These are phyloP conservation scores for Dicentrarchus labrax DNA, from an alignment of 2,113 vertebrate species.

Conservation along the genomic window DNA sequence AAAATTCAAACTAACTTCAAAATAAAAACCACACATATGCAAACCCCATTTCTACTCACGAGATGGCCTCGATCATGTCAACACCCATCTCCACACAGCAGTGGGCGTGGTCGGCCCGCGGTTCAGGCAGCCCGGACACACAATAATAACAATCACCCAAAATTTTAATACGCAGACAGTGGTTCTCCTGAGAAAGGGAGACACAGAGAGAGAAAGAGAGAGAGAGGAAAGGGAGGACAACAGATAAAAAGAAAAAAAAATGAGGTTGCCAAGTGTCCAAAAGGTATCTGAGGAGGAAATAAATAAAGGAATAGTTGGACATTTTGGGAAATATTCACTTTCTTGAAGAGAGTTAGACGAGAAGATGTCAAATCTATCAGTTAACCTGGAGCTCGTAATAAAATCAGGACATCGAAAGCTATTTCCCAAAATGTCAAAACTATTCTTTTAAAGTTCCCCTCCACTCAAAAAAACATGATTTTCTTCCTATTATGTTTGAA, in stretches of 20 bases:
- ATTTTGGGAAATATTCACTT: neutral
- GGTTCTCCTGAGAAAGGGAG: constrained; percentile 89
- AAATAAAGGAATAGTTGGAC: neutral
- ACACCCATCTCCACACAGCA: constrained; percentile 99
- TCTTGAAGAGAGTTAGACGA: neutral
- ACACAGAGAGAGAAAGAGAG: neutral
- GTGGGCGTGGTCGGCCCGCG: constrained; percentile 94
- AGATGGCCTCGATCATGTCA: constrained; percentile 98
- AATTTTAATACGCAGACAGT: constrained; percentile 97
- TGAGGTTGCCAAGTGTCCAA: too few relatives aligned
- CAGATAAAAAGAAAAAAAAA: neutral
- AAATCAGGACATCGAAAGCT: too few relatives aligned
- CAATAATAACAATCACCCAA: constrained; percentile 97
- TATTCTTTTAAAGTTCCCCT: neutral
- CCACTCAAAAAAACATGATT: too few relatives aligned
- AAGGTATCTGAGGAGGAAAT: neutral
- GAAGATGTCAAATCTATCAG: neutral
- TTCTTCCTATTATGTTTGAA: too few relatives aligned
- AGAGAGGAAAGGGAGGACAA: neutral
- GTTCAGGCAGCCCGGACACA: constrained; percentile 94
- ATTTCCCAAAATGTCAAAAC: neutral
- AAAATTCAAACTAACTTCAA: neutral
- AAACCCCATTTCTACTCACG: constrained; percentile 85
- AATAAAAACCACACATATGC: neutral
- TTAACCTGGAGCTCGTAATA: too few relatives aligned